Percentiles rank a stretch among this genome's conserved stretches.
These are phyloP conservation scores for Ptychoptera albimana DNA, from an alignment of 2,888 invertebrate genomes.

Conservation along the genomic window DNA sequence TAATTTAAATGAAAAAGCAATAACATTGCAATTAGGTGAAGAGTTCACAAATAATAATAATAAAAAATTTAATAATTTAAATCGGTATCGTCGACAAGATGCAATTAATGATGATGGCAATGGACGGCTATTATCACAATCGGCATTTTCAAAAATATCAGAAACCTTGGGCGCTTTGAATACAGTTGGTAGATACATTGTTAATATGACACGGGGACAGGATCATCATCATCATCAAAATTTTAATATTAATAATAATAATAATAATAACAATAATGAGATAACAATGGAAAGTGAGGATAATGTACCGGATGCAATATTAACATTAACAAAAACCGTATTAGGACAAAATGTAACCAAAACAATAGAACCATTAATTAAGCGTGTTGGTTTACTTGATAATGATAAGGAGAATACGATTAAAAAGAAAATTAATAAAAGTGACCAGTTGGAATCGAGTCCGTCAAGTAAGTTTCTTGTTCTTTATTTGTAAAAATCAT, in stretches of 20 bases:
- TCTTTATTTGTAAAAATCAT: not conserved
- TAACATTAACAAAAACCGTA: slow-evolving; percentile 66
- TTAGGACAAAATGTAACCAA: slow-evolving; percentile 61
- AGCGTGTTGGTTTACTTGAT: slow-evolving; percentile 22
- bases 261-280: slow-evolving; percentile 16
- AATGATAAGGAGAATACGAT: slow-evolving; percentile 24
- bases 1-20: not conserved
- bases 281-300: slow-evolving; percentile 34
- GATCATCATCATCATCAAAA: slow-evolving; percentile 16
- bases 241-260: slow-evolving; percentile 1
- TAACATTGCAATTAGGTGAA: not conserved
- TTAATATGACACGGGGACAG: slow-evolving; percentile 53
- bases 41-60: not conserved
- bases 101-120: slow-evolving; percentile 20
- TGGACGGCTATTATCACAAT: slow-evolving; percentile 40
- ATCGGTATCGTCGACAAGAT: not conserved
- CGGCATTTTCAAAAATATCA: slow-evolving; percentile 44
- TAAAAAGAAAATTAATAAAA: slow-evolving; percentile 15
- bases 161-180: slow-evolving; percentile 64
- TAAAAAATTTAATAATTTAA: not conserved
- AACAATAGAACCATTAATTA: slow-evolving; percentile 58
- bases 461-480: slow-evolving; percentile 1
- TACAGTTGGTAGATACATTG: slow-evolving; percentile 69
- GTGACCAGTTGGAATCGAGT: not conserved
- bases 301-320: slow-evolving; percentile 54